Conservation (phyloP, 2,888 invertebrate species). For the Diploptera punctata region DNA sequence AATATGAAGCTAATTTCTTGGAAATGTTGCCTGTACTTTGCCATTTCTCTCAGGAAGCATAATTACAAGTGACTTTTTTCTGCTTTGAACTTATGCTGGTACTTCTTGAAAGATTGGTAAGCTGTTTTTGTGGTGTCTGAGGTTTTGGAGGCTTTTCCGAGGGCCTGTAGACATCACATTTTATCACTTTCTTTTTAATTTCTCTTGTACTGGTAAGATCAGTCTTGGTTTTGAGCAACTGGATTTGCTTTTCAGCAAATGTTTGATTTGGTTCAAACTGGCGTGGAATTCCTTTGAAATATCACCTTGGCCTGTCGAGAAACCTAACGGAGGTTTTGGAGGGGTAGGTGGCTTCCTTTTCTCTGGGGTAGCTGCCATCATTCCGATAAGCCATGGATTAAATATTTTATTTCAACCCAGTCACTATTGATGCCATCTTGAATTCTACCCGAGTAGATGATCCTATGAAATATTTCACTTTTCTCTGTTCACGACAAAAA, state of each 20-base stretch:
- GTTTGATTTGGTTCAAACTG: background rate
- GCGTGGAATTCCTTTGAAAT: too few species aligned
- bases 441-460: too few species aligned
- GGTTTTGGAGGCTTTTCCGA: slow-evolving; percentile 39
- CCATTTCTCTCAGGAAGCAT: slow-evolving; percentile 6
- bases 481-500: too few species aligned
- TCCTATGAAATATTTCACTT: too few species aligned
- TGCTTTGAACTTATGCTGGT: background rate
- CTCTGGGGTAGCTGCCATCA: too few species aligned
- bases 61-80: background rate
- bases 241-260: background rate
- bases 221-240: slow-evolving; percentile 24
- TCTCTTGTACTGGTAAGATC: too few species aligned
- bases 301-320: too few species aligned
- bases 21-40: background rate
- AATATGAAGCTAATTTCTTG: background rate
- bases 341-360: too few species aligned
- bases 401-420: too few species aligned
- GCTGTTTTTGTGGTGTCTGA: slow-evolving; percentile 16
- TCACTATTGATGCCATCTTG: too few species aligned
- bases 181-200: background rate
- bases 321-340: too few species aligned
- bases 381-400: too few species aligned
- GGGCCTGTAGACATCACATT: background rate
- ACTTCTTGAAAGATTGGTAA: background rate